These are phyloP conservation scores for Ramphastos sulfuratus DNA, from an alignment of 2,113 vertebrate genomes.

Conservation along the genomic window DNA sequence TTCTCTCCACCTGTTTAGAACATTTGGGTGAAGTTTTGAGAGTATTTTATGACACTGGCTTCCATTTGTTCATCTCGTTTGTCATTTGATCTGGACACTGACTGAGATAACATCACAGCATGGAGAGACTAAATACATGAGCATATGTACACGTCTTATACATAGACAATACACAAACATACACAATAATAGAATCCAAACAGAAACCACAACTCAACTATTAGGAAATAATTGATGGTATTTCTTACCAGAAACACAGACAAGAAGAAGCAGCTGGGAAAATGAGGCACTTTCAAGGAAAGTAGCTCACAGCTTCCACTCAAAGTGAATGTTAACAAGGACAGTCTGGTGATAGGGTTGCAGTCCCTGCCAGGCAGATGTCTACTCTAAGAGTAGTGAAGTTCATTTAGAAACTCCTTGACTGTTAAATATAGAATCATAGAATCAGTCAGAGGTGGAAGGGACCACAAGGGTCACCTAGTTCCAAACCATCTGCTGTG, in stretches of 20 bases:
- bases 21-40: background rate
- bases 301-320: background rate
- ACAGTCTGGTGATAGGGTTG: constrained; percentile 21
- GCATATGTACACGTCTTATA: background rate
- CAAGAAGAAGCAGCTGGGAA: constrained; percentile 21
- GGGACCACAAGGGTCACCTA: too few species aligned
- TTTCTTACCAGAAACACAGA: background rate
- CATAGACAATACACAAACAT: background rate
- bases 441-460: too few species aligned
- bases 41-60: background rate
- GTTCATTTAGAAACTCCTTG: background rate
- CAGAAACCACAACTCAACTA: background rate
- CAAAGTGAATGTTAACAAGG: background rate
- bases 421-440: background rate
- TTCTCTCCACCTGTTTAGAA: constrained; percentile 17
- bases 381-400: background rate
- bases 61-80: constrained; percentile 27
- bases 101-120: background rate
- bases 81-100: background rate
- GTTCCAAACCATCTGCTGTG: too few species aligned
- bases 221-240: background rate
- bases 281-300: background rate
- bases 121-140: background rate
- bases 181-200: background rate
- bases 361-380: background rate